Evolutionary conservation across 2,888 invertebrate species (phyloP).

Genomic region (Nymphalis urticae): DNA sequence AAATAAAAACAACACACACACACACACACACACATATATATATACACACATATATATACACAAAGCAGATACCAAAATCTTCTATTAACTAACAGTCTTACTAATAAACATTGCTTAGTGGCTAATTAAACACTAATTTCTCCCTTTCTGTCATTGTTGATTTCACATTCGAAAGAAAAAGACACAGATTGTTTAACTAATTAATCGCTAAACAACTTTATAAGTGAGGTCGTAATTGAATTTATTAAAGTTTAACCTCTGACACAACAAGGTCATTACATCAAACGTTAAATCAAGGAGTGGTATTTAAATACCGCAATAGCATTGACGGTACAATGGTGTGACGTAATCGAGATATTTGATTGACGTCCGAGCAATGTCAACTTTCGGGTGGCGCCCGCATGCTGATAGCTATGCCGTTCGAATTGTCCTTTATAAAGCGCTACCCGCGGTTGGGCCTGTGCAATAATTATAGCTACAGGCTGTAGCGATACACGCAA

Average conservation of each 20-base stretch:
- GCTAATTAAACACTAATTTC: too few relatives aligned
- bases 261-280: constrained; percentile 14
- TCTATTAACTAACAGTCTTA: too few relatives aligned
- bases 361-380: constrained; percentile 52
- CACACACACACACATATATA: too few relatives aligned
- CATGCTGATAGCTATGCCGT: constrained; percentile 60
- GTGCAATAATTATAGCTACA: constrained; percentile 51
- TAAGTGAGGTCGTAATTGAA: not conserved
- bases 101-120: too few relatives aligned
- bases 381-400: constrained; percentile 49
- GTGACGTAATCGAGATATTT: constrained; percentile 46
- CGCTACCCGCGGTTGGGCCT: constrained; percentile 54
- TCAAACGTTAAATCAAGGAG: constrained; percentile 31
- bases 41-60: too few relatives aligned
- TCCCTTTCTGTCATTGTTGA: too few relatives aligned
- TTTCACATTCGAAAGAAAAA: too few relatives aligned
- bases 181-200: too few relatives aligned
- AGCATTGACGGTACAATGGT: constrained; percentile 24
- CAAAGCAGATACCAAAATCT: too few relatives aligned
- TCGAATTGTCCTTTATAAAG: constrained; percentile 59
- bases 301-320: constrained; percentile 43
- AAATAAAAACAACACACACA: too few relatives aligned
- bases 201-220: not conserved
- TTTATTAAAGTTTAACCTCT: constrained; percentile 21
- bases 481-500: constrained; percentile 45